Percentiles rank a stretch among this genome's conserved stretches.
Conservation (phyloP, 2,888 invertebrate species). For the Lasioglossum oenotherae region DNA sequence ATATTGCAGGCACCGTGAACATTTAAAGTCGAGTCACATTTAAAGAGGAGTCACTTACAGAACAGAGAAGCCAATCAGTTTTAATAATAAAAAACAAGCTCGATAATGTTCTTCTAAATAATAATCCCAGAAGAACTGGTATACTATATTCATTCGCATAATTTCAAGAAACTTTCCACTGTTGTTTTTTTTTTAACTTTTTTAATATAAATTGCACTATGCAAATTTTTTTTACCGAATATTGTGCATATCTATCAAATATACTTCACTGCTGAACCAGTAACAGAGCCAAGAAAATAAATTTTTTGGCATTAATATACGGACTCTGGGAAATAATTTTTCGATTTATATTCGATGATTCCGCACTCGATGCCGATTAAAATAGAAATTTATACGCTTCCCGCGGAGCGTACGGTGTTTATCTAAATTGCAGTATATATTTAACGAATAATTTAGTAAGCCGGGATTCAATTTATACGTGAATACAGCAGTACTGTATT, state of each 20-base stretch:
- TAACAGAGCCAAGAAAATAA: neutral
- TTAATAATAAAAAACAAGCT: neutral
- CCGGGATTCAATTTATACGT: neutral
- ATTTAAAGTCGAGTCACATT: too few relatives aligned
- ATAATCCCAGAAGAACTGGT: neutral
- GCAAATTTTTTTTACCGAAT: too few relatives aligned
- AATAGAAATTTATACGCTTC: neutral
- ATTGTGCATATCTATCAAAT: neutral
- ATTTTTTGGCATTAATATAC: neutral
- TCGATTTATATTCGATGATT: slow-evolving; percentile 2
- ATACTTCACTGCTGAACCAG: neutral
- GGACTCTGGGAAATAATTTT: neutral
- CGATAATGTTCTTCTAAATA: neutral
- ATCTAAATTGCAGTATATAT: slow-evolving; percentile 2
- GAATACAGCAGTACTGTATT: neutral
- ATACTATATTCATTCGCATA: neutral
- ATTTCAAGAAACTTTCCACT: too few relatives aligned
- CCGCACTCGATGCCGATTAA: neutral
- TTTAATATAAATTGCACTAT: neutral
- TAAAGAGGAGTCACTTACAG: too few relatives aligned
- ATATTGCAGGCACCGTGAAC: neutral
- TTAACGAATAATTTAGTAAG: neutral
- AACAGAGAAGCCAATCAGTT: too few relatives aligned
- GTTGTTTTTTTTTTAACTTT: too few relatives aligned
- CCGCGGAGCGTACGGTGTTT: too few relatives aligned